Evolutionary conservation across 2,113 vertebrate species (phyloP), one percentile per base, ranked within the genome.

Genomic region (Oncorhynchus masou): DNA sequence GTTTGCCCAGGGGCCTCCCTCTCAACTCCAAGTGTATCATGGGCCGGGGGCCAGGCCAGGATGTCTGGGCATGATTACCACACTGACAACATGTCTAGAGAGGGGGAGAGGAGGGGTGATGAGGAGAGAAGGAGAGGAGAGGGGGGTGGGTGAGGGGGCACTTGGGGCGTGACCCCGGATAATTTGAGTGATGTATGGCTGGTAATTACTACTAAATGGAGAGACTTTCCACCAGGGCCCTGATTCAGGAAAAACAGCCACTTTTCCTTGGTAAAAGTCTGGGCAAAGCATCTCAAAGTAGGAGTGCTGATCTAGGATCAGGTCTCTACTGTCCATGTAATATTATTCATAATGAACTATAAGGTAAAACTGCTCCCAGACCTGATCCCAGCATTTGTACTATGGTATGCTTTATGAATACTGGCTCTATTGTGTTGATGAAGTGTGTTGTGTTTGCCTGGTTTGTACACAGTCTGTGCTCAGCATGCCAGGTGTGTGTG

Each of bases 141-240:
- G 8, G 2, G 39, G 9, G 0, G 39, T 45, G 39, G 9, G 39
- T 45, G 39, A 45, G 39, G 39, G 8, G 39, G 8, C 9, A 83
- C 83, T 77, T 73, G 70, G 80, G 85, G 85, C 87, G 84, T 86
- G 94, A 96, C 95, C 94, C 91, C 85, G 77, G 84, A 85, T 93
- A 94, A 93, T 93, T 88, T 91, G 89, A 73, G 94, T 95, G 94
- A 95, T 95, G 93, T 93, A 95, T 94, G 91, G 90, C 85, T 90
- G 89, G 87, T 93, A 94, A 95, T 94, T 95, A 94, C 85, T 91
- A 86, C 85, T 90, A 94, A 95, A 95, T 91, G 90, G 87, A 91
- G 39, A 45, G 9, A 45, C 39, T 45, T 45, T 45, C 39, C 39
- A 45, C 39, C 39, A 45, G 78, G 85, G 88, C 91, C 93, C 76